Evolutionary conservation across 1,140 invertebrate species (phyloP).

Genomic region (Zelostemma sp.): DNA sequence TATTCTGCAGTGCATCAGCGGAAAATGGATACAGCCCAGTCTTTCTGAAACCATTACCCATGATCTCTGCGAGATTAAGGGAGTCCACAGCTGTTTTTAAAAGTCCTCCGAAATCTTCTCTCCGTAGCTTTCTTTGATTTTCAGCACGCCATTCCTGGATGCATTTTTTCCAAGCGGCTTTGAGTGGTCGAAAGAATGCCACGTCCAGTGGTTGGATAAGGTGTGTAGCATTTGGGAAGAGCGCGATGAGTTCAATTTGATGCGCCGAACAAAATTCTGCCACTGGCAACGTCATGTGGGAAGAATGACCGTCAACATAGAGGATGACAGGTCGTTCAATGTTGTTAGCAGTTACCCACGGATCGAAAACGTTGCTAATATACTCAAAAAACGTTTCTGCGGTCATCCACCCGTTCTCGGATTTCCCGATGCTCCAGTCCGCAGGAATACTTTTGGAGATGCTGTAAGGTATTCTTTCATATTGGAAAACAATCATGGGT

Average conservation of each 20-base stretch:
- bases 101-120: background rate
- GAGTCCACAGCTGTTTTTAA: conserved; percentile 13
- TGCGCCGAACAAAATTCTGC: conserved; percentile 48
- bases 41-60: conserved; percentile 46
- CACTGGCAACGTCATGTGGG: conserved; percentile 37
- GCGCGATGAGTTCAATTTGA: conserved; percentile 46
- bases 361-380: conserved; percentile 47
- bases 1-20: conserved; percentile 1
- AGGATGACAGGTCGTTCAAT: conserved; percentile 51
- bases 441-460: conserved; percentile 41
- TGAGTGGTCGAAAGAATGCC: conserved; percentile 49
- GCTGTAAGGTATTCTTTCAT: conserved; percentile 49
- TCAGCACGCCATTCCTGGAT: conserved; percentile 29
- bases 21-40: conserved; percentile 41
- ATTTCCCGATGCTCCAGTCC: conserved; percentile 48
- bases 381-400: conserved; percentile 62
- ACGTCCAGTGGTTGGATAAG: conserved; percentile 62
- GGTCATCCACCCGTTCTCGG: conserved; percentile 58
- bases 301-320: conserved; percentile 61
- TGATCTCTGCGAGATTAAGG: conserved; percentile 17
- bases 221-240: conserved; percentile 60
- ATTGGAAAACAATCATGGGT: conserved; percentile 56
- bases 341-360: conserved; percentile 42
- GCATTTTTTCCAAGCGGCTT: conserved; percentile 43
- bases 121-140: conserved; percentile 3